phyloP scores from a whole-genome alignment of 2,888 invertebrate genomes.

The Lasioglossum lativentre region DNA sequence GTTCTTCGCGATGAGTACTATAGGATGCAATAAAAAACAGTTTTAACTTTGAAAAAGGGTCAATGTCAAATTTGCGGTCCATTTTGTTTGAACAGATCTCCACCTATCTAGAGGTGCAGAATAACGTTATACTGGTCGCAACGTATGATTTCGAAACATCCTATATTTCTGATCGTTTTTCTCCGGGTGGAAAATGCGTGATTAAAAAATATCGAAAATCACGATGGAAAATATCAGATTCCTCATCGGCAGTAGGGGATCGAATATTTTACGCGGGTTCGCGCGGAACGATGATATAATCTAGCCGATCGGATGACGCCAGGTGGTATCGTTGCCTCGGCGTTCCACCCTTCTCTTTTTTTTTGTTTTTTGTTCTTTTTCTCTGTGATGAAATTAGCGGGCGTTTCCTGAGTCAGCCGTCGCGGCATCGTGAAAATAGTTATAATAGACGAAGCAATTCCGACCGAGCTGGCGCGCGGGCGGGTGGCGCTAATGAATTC shows the following conservation, averaged over 20 bases:
- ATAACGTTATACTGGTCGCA: too few relatives aligned
- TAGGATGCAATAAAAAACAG: too few relatives aligned
- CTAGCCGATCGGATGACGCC: constrained; percentile 61
- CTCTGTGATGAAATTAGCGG: constrained; percentile 47
- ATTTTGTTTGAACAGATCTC: too few relatives aligned
- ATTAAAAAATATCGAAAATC: constrained; percentile 26
- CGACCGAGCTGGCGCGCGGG: not conserved
- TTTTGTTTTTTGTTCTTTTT: not conserved
- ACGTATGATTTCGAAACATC: too few relatives aligned
- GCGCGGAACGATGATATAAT: constrained; percentile 66
- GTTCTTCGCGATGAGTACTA: too few relatives aligned
- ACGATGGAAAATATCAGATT: constrained; percentile 45
- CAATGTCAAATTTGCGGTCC: too few relatives aligned
- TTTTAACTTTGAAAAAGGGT: too few relatives aligned
- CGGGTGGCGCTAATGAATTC: constrained; percentile 53
- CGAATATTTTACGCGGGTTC: constrained; percentile 59
- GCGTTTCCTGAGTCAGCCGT: constrained; percentile 56
- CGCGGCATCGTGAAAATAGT: constrained; percentile 52
- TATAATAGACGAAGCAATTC: constrained; percentile 39
- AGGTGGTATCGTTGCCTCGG: constrained; percentile 59
- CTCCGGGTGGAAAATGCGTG: constrained; percentile 9
- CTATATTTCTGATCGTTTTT: not conserved
- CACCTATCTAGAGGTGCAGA: too few relatives aligned
- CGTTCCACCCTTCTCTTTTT: not conserved
- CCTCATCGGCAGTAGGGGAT: constrained; percentile 41